phyloP scores from a whole-genome alignment of 2,113 vertebrate genomes.

The Bettongia penicillata region DNA sequence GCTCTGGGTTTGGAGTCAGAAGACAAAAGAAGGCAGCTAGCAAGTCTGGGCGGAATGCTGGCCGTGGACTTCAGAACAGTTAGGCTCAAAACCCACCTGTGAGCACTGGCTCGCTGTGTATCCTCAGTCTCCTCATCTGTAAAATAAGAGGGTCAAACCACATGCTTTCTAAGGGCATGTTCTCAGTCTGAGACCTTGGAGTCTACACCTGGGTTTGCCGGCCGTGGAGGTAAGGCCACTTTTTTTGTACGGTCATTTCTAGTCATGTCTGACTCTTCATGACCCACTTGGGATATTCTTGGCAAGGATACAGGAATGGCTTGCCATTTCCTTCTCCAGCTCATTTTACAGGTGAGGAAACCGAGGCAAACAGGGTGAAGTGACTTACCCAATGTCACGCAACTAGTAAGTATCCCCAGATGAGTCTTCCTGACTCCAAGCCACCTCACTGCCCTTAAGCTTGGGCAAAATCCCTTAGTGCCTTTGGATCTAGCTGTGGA shows the following conservation, averaged over 20 bases:
- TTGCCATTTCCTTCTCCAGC: background rate
- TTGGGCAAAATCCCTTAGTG: background rate
- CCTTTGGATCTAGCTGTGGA: background rate
- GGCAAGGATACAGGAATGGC: too few relatives aligned
- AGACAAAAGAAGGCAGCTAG: background rate
- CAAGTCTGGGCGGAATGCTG: too few relatives aligned
- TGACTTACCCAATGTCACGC: background rate
- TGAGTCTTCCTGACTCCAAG: too few relatives aligned
- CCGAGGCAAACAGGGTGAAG: too few relatives aligned
- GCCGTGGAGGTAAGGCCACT: background rate
- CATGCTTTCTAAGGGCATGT: background rate
- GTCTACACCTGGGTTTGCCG: background rate
- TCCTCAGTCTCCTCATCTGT: background rate
- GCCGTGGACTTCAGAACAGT: too few relatives aligned
- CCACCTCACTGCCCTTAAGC: too few relatives aligned
- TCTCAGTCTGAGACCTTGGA: too few relatives aligned
- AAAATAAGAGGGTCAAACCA: too few relatives aligned
- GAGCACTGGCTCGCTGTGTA: rapidly evolving
- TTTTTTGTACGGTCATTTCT: too few relatives aligned
- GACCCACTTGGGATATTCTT: too few relatives aligned
- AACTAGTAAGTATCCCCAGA: too few relatives aligned
- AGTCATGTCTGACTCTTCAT: too few relatives aligned
- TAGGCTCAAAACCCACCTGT: background rate
- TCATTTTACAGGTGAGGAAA: background rate
- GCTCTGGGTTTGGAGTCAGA: background rate